Evolutionary conservation across 2,113 vertebrate genomes (phyloP), one percentile per base, ranked within the genome.

Genomic region (Ictidomys tridecemlineatus): DNA sequence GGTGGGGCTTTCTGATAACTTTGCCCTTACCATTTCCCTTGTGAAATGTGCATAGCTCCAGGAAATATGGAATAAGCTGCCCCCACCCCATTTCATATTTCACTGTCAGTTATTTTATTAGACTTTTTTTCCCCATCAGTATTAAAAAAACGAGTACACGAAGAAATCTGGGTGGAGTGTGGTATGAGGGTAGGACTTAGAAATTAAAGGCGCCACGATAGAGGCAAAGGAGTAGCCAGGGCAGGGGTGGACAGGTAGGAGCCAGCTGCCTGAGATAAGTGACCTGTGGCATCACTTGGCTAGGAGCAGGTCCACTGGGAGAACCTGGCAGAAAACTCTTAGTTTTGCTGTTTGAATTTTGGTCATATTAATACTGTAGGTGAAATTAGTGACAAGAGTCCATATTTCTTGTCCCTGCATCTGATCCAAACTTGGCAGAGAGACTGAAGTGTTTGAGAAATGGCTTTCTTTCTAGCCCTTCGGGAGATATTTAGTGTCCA

Each of bases 401-500:
- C 76, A 24, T 87, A 42, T 85, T 79, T 85, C 39, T 82, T 89
- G 34, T 72, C 37, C 67, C 51, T 30, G 42, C 70, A 58, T 94
- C 65, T 95, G 89, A 80, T 51, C 45, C 45, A 61, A 37, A 85
- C 30, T 85, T 95, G 93, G 86, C 94, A 96, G 48, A 84, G 84
- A 84, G 48, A 74, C n/a, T 74, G 70, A 78, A 69, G 89, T 80
- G 37, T 96, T 94, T 95, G 48, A 95, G 51, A 94, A 93, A 94
- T 67, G 22, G 91, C 72, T 91, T 91, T 92, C 34, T 84, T 78
- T 86, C 65, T 30, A 88, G 65, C 6, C 16, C 84, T 32, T 88
- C 61, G 88, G 92, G 89, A 84, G 93, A 95, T 96, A 95, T 85
- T n/a, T 94, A 94, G 84, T 67, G 72, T 74, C 58, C 53, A 65